A percentile compares a stretch with the other conserved stretches of the same genome.
Evolutionary conservation across 2,113 vertebrate species (phyloP).

Genomic region (Psettodes erumei): DNA sequence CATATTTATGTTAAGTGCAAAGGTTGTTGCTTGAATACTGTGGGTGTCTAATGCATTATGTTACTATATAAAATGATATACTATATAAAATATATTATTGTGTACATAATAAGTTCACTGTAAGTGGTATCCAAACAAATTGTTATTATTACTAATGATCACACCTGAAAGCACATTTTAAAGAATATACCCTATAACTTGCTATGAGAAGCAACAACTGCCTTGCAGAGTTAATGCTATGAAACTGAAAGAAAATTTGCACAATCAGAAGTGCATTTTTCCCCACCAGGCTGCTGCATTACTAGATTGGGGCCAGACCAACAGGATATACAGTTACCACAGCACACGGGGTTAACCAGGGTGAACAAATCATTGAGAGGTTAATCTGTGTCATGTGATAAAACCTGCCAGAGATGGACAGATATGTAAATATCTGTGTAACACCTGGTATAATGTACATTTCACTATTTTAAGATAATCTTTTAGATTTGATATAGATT

Average conservation of each 20-base stretch:
- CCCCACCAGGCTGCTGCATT: conserved; percentile 12
- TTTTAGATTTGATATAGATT: neutral
- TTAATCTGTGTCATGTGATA: conserved; percentile 52
- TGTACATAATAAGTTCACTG: neutral
- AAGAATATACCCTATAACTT: neutral
- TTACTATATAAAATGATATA: too few relatives aligned
- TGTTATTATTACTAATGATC: neutral
- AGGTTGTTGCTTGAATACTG: neutral
- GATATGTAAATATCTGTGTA: neutral
- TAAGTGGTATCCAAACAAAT: neutral
- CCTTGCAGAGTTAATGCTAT: too few relatives aligned
- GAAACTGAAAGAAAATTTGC: conserved; percentile 16
- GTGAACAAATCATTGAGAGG: conserved; percentile 48
- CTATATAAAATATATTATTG: too few relatives aligned
- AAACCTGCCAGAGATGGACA: conserved; percentile 23
- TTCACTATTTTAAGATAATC: neutral
- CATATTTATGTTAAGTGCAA: neutral
- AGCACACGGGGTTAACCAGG: conserved; percentile 42
- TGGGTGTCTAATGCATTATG: neutral
- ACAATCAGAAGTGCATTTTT: neutral
- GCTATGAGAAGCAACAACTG: neutral
- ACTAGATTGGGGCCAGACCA: conserved; percentile 43
- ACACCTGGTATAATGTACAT: neutral
- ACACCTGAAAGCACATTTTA: neutral
- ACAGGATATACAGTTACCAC: conserved; percentile 24